These are phyloP conservation scores for Chydorus sphaericus DNA, from an alignment of 2,888 invertebrate species.

Conservation along the genomic window DNA sequence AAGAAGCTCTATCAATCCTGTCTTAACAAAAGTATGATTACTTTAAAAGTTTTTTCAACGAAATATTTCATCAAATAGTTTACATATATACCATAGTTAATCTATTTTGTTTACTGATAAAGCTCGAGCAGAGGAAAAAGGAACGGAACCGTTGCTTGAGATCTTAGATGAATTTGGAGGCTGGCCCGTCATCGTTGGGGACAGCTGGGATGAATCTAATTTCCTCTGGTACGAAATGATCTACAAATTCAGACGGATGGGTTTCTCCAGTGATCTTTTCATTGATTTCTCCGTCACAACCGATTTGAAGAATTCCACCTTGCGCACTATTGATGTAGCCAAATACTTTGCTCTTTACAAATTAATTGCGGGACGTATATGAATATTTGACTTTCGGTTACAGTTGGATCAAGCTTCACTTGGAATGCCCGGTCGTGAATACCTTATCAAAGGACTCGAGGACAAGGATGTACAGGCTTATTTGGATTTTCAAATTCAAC, in stretches of 20 bases:
- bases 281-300: conserved; percentile 78
- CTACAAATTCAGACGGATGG: conserved; percentile 59
- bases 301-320: conserved; percentile 76
- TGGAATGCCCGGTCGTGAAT: conserved; percentile 63
- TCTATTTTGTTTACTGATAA: too few relatives aligned
- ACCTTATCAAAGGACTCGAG: conserved; percentile 61
- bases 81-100: too few relatives aligned
- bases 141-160: conserved; percentile 51
- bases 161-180: conserved; percentile 69
- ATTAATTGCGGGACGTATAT: too few relatives aligned
- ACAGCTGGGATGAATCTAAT: conserved; percentile 44
- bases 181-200: conserved; percentile 79
- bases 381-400: too few relatives aligned
- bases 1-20: conserved; percentile 74
- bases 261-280: conserved; percentile 79
- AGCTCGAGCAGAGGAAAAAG: conserved; percentile 69
- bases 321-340: conserved; percentile 69
- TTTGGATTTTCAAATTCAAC: conserved; percentile 74
- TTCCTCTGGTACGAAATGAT: conserved; percentile 73
- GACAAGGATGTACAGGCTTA: conserved; percentile 77
- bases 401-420: conserved; percentile 77
- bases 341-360: too few relatives aligned
- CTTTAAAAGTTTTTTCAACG: not conserved
- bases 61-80: too few relatives aligned
- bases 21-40: conserved; percentile 70